A percentile compares a stretch with the other conserved stretches of the same genome.
These are phyloP conservation scores for Ctenicera cuprea DNA, from an alignment of 2,888 invertebrate genomes.

Conservation along the genomic window DNA sequence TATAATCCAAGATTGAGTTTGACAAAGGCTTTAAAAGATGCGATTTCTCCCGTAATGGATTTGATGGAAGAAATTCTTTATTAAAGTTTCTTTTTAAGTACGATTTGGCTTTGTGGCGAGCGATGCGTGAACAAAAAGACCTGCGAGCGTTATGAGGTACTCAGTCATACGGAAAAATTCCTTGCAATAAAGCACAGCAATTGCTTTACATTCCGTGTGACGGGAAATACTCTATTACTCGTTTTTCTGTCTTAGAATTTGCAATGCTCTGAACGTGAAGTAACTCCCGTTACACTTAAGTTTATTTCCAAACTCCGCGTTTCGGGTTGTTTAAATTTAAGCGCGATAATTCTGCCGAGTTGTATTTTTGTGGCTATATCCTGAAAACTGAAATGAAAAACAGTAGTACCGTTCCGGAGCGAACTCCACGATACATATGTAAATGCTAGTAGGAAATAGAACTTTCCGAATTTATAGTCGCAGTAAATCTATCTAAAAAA, in stretches of 20 bases:
- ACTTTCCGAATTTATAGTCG: slow-evolving; percentile 48
- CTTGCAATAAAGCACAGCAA: slow-evolving; percentile 41
- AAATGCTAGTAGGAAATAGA: slow-evolving; percentile 50
- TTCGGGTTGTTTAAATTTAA: background rate
- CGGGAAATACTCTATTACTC: slow-evolving; percentile 42
- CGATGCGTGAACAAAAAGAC: slow-evolving; percentile 50
- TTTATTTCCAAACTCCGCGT: background rate
- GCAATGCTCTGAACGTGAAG: background rate
- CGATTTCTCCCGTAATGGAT: slow-evolving; percentile 45
- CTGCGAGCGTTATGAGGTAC: slow-evolving; percentile 47
- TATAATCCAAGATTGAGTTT: slow-evolving; percentile 46
- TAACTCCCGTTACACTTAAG: slow-evolving; percentile 1
- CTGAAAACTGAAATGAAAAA: slow-evolving; percentile 44
- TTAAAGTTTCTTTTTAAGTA: slow-evolving; percentile 49
- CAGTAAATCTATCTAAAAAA: slow-evolving; percentile 50
- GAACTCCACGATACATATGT: slow-evolving; percentile 49
- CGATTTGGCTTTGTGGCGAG: slow-evolving; percentile 42
- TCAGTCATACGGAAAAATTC: slow-evolving; percentile 46
- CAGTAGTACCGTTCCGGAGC: slow-evolving; percentile 40
- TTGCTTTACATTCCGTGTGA: slow-evolving; percentile 45
- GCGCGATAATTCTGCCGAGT: background rate
- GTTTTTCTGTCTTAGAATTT: slow-evolving; percentile 7
- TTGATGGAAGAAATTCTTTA: slow-evolving; percentile 50
- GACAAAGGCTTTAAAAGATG: slow-evolving; percentile 47
- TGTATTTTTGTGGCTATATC: slow-evolving; percentile 13